Evolutionary conservation across 2,888 invertebrate species (phyloP), one percentile per base, ranked within the genome.

Genomic region (Mactromeris polynyma): DNA sequence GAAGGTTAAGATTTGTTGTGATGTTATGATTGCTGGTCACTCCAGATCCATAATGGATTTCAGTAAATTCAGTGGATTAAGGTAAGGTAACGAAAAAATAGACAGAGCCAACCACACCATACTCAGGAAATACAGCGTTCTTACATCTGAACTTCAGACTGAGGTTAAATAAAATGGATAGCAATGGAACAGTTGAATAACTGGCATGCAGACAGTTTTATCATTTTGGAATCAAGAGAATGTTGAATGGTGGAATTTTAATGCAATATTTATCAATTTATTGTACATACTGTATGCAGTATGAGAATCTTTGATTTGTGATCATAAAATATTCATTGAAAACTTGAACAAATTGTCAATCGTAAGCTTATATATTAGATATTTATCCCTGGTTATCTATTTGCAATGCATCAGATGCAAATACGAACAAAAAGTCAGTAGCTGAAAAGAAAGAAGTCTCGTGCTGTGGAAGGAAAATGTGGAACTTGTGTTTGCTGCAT

Each of bases 241-340:
- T 64, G 26, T 26, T 64, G 9, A 26, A 6, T 64, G 58, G 58
- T 64, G 9, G 58, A 64, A 64, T 64, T 51, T 64, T 64, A 64
- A 64, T 64, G 58, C 26, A 26, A 64, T 26, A 64, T 64, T 64
- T 64, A 64, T 64, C 46, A 46, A 46, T 46, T 46, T 46, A 46
- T 46, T 46, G 46, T 46, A 46, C 46, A 46, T 46, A 46, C 46
- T 14, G 46, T 46, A 46, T 46, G 2, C 46, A 17, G 46, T 7
- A 46, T 4, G 46, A 46, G 46, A 46, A 46, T 7, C 6, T 46
- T 64, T n/a, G 58, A 64, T 64, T 64, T 64, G 58, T 64, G 58
- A 26, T 64, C 26, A 64, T 64, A 64, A 64, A 64, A 64, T 64
- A 64, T 64, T 64, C 58, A 64, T 64, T 64, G 58, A 64, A 64